These are phyloP conservation scores for Limnothrissa miodon DNA, from an alignment of 2,113 vertebrate species.

Conservation along the genomic window DNA sequence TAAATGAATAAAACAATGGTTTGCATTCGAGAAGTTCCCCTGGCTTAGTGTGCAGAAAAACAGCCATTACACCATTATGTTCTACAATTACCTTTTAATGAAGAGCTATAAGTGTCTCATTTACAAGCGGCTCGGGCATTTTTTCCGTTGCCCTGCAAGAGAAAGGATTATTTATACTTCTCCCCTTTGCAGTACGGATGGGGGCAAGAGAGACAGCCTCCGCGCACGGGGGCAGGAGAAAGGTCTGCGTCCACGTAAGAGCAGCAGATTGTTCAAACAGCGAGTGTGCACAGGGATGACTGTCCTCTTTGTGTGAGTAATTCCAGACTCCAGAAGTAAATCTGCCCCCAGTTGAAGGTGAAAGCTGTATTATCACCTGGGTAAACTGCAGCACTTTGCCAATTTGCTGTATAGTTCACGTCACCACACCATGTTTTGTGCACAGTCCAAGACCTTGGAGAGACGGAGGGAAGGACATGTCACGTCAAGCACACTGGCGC, in stretches of 20 bases:
- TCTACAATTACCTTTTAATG: slow-evolving; percentile 54
- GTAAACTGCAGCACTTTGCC: background rate
- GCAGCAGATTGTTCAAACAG: slow-evolving; percentile 3
- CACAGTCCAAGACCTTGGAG: background rate
- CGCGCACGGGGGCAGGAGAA: slow-evolving; percentile 21
- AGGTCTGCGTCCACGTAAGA: slow-evolving; percentile 15
- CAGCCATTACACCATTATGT: slow-evolving; percentile 60
- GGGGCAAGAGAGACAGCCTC: background rate
- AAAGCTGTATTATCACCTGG: slow-evolving; percentile 1
- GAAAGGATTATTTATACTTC: slow-evolving; percentile 59
- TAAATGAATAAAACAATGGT: slow-evolving; percentile 43
- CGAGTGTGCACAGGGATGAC: background rate
- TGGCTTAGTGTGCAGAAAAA: slow-evolving; percentile 64
- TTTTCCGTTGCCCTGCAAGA: slow-evolving; percentile 67
- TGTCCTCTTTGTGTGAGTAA: background rate
- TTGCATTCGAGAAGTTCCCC: slow-evolving; percentile 48
- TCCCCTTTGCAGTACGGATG: slow-evolving; percentile 15
- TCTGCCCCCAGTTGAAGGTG: background rate
- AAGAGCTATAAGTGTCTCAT: slow-evolving; percentile 58
- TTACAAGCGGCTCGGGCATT: slow-evolving; percentile 63
- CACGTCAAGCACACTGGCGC: background rate
- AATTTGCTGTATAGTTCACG: background rate
- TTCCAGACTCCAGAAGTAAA: background rate
- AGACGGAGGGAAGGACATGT: background rate
- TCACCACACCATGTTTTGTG: background rate